Base-by-base conservation (phyloP, 2,888 invertebrate species). In the Volucella inflata region DNA sequence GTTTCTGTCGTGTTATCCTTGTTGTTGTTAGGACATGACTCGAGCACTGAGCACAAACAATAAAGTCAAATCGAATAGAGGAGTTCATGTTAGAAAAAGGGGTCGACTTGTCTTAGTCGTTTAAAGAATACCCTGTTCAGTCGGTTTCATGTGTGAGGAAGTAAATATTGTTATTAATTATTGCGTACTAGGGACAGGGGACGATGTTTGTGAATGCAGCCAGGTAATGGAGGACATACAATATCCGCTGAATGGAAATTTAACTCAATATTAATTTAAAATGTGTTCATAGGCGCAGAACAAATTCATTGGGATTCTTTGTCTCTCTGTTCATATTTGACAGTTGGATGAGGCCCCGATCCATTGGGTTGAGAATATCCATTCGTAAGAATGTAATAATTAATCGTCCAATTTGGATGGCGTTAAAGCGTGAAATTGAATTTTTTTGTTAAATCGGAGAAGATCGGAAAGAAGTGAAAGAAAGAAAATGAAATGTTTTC, bases 341-440 rank as follows among this genome's bases (percentile, higher is more conserved):
- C 85, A 74, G 76, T 81, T 67, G 85, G 30, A 72, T 55, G 55
- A 38, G 30, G 51, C 53, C 48, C 36, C 36, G 46, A 64, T 40
- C 38, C 53, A 4, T 48, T 46, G 55, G 46, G 51, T 46, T 51
- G 83, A 74, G 57, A 67, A 68, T 68, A 51, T 64, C 30, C 30
- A 30, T 30, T 1, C 30, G 30, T 30, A 30, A 4, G 67, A 77
- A 72, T 85, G 85, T 81, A 76, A 78, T 85, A 81, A 85, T 85
- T 85, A 85, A 85, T 85, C 57, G 81, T 72, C 76, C 81, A 85
- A 85, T 81, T 85, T 85, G 67, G 85, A 42, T 57, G 81, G 85
- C 85, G 81, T 85, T 85, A 85, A 85, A 72, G 81, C 85, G 85
- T 85, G 85, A 85, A 85, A 85, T 85, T 81, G 85, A 85, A 81